phyloP scores from a whole-genome alignment of 2,113 vertebrate genomes.

The Hippocampus guttulatus region DNA sequence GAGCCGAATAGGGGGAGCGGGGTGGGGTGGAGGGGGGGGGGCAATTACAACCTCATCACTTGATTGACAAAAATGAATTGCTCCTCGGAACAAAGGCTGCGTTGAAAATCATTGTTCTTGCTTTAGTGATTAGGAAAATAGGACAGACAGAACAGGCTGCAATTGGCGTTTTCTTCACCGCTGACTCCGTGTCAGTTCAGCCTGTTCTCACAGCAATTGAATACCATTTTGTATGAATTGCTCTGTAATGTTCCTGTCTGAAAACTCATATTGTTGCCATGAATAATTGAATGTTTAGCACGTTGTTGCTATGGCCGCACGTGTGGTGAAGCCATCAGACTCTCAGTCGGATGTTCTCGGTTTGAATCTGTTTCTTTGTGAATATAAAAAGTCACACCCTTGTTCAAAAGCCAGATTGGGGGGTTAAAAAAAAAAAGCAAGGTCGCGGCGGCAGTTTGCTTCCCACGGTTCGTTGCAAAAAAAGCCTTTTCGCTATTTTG shows the following conservation, averaged over 20 bases:
- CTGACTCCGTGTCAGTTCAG: conserved; percentile 2
- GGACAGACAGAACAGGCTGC: neutral
- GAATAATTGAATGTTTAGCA: conserved; percentile 6
- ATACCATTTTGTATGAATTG: neutral
- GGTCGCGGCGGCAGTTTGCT: no score
- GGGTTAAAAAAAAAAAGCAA: no score
- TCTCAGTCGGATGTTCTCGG: no score
- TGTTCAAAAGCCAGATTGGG: no score
- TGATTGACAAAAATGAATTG: conserved; percentile 29
- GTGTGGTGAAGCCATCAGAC: no score
- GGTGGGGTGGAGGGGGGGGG: no score
- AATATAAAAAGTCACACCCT: no score
- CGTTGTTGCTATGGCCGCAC: neutral
- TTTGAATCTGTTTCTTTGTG: no score
- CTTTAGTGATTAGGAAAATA: conserved; percentile 7
- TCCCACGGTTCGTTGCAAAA: no score
- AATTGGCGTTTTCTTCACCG: conserved; percentile 23
- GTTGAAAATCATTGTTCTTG: conserved; percentile 6
- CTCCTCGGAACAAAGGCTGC: conserved; percentile 12
- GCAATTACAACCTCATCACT: conserved; percentile 30
- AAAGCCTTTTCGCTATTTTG: no score
- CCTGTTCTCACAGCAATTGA: neutral
- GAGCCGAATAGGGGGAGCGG: conserved; percentile 2
- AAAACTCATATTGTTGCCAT: conserved; percentile 20
- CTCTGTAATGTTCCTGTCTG: neutral